Evolutionary conservation across 1,140 invertebrate species (phyloP).

Genomic region (Caerostris extrusa): DNA sequence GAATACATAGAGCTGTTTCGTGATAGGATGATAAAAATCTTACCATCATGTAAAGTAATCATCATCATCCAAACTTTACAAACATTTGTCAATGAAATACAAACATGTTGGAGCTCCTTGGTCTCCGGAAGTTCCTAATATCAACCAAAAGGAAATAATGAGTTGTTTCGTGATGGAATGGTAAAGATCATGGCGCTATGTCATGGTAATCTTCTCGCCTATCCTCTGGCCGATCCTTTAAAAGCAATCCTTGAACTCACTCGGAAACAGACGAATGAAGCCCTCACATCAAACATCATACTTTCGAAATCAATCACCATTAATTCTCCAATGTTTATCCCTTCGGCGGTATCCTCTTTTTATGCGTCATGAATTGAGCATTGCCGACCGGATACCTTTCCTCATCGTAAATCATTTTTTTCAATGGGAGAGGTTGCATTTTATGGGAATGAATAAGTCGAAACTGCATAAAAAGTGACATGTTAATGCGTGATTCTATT

Average conservation of each 20-base stretch:
- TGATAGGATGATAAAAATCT: no score
- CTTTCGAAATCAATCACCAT: constrained; percentile 8
- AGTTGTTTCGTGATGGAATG: not conserved
- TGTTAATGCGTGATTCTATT: no score
- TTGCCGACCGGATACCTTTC: not conserved
- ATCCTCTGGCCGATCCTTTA: not conserved
- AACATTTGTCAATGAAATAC: no score
- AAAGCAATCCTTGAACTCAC: not conserved
- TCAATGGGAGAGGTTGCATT: not conserved
- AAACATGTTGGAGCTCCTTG: no score
- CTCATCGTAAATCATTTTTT: not conserved
- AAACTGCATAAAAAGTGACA: no score
- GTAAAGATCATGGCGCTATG: not conserved
- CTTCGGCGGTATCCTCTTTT: not conserved
- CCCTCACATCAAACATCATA: not conserved
- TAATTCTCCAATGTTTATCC: not conserved
- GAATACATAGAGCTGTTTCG: no score
- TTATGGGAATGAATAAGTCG: not conserved
- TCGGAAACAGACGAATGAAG: not conserved
- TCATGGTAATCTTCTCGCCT: not conserved
- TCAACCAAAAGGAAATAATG: not conserved
- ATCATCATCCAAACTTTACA: no score
- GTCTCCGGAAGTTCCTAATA: no score
- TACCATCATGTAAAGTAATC: no score
- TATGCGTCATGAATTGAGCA: not conserved